Evolutionary conservation across 2,113 vertebrate species (phyloP).

Genomic region (Clarias gariepinus): DNA sequence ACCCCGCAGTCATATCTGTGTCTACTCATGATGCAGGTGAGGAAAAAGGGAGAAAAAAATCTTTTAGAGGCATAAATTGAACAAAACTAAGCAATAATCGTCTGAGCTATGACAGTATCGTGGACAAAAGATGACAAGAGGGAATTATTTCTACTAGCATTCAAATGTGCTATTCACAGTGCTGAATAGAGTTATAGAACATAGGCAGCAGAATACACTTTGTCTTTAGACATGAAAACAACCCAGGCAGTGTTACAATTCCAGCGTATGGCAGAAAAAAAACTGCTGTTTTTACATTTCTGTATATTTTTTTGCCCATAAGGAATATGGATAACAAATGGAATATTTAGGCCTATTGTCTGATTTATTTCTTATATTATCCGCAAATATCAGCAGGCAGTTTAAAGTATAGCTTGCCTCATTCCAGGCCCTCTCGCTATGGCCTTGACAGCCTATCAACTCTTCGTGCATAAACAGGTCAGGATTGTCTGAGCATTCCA

Average conservation of each 20-base stretch:
- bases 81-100: slow-evolving; percentile 26
- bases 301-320: slow-evolving; percentile 76
- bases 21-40: slow-evolving; percentile 11
- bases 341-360: slow-evolving; percentile 80
- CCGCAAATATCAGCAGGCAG: slow-evolving; percentile 74
- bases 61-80: slow-evolving; percentile 5
- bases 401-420: slow-evolving; percentile 71
- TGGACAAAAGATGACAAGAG: slow-evolving; percentile 28
- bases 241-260: slow-evolving; percentile 61
- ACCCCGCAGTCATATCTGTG: slow-evolving; percentile 20
- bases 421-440: slow-evolving; percentile 67
- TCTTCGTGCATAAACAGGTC: slow-evolving; percentile 73
- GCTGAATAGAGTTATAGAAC: slow-evolving; percentile 65
- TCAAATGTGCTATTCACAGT: slow-evolving; percentile 58
- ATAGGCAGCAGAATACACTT: slow-evolving; percentile 68
- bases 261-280: slow-evolving; percentile 71
- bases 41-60: background rate
- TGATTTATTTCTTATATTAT: slow-evolving; percentile 84
- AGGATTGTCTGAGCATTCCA: slow-evolving; percentile 69
- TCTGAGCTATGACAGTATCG: slow-evolving; percentile 5
- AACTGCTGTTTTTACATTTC: slow-evolving; percentile 79
- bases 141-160: slow-evolving; percentile 49
- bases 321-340: slow-evolving; percentile 85
- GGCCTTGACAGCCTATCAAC: slow-evolving; percentile 78
- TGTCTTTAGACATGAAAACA: slow-evolving; percentile 72